Conservation (phyloP, 2,113 vertebrate genomes). For the Sylvicapra grimmia region DNA sequence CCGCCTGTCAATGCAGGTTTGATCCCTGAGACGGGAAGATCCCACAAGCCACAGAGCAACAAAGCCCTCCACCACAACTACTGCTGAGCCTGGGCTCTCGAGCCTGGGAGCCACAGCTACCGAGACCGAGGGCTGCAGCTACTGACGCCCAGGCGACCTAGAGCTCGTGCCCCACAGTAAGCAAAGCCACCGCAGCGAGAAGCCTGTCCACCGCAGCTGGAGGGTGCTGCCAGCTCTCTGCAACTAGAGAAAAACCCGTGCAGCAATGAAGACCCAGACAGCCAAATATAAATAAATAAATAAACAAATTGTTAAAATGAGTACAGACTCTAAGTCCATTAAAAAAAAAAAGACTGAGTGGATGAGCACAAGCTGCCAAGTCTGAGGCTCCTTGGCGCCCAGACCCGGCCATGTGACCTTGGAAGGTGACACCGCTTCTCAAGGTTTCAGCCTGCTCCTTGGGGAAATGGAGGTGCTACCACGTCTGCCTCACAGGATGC, state of each 20-base stretch:
- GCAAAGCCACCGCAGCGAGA: background rate
- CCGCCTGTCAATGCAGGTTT: background rate
- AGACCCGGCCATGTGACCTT: background rate
- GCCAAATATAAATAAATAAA: background rate
- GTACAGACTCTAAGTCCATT: background rate
- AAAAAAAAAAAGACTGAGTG: background rate
- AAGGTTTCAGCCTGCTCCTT: background rate
- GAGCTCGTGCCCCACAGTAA: background rate
- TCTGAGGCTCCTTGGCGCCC: background rate
- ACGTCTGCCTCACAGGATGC: background rate
- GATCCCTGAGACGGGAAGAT: background rate
- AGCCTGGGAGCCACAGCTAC: background rate
- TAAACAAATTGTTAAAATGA: background rate
- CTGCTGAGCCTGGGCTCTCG: background rate
- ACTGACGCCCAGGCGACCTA: background rate
- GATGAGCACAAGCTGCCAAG: background rate
- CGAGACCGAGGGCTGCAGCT: fast-evolving
- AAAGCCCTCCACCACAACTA: background rate
- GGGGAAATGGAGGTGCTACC: background rate
- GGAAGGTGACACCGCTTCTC: background rate
- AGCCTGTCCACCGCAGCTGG: background rate
- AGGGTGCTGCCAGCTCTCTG: background rate
- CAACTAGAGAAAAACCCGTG: background rate
- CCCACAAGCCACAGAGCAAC: background rate
- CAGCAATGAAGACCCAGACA: background rate